Evolutionary conservation across 2,113 vertebrate genomes (phyloP), one percentile per base, ranked within the genome.

Genomic region (Misgurnus anguillicaudatus): DNA sequence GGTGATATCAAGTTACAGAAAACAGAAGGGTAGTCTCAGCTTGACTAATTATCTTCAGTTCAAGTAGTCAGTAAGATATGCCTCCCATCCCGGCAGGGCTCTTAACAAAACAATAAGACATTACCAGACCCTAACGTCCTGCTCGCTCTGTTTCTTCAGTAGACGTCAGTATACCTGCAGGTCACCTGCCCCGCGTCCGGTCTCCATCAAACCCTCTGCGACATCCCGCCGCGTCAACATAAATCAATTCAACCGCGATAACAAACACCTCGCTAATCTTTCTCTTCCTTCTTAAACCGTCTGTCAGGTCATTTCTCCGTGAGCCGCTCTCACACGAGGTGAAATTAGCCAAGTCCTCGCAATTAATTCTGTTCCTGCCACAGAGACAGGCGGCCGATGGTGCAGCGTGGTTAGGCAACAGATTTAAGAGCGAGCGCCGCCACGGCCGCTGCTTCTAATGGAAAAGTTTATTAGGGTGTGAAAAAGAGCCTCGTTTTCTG

Each of bases 321-420:
- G 48, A 70, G 51, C 48, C 70, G 19, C 38, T 58, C 63, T 48
- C 53, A 73, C 63, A 72, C 66, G 13, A 73, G 76, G 47, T 80
- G 79, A 84, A 79, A 84, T 82, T 82, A 82, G 66, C 75, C 42
- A 72, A 36, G 67, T 41, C 75, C 51, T 77, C 6, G 6, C 81
- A 81, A 87, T 87, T 83, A 78, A 82, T 84, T 80, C 74, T 57
- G 58, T 64, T 47, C 55, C 58, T 77, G 73, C 80, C 62, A 75
- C 38, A 38, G 42, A 57, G 69, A 48, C 61, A 8, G 51, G 53
- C 7, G 38, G 65, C 74, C 36, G 39, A 19, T 38, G 63, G 70
- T 62, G 41, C 45, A 67, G 75, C 60, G 9, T 75, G 80, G 69
- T 87, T 86, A 66, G 62, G 62, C 67, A 41, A 67, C 53, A 77